Base-by-base conservation (phyloP, 2,888 invertebrate species). In the Campopleginae sp. region DNA sequence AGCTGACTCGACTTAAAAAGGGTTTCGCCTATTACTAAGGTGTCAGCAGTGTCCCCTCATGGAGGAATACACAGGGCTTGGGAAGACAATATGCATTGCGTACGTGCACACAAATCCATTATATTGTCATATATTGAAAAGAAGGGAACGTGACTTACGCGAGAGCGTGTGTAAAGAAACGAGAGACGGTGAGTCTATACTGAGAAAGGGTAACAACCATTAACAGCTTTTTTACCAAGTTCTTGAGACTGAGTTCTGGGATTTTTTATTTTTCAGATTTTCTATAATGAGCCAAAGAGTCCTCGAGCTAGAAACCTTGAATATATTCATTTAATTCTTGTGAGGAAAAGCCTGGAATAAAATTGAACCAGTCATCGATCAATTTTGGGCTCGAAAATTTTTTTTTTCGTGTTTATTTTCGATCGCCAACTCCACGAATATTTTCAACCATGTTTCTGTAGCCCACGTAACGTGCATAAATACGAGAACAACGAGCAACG, bases 121-220 rank as follows among this genome's bases (percentile, higher is more conserved):
- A 54, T n/a, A 38, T 58, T 61, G 61, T 38, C 42, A 54, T n/a
- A 33, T 14, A 54, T 74, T 51, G 38, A 33, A 68, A 58, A 23
- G 33, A 58, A 71, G 46, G n/a, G 63, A 74, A 71, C 68, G 66
- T 61, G 68, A 27, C 51, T 71, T 19, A 63, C 19, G 72, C 10
- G 66, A 58, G 61, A 70, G 81, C 84, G 71, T 76, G 84, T 76
- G 75, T 71, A 76, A 80, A 84, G 70, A 80, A 38, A 51, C 46
- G 75, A 17, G 44, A 71, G 63, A 71, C 27, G 1, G 54, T 33
- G 63, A 65, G 46, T 54, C 65, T 65, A 63, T 48, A 71, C 71
- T 54, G 75, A 76, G 27, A 63, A 72, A 38, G 48, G 31, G 84
- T 78, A 82, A 85, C 88, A 87, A 76, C 65, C 70, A 84, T 80